Evolutionary conservation across 2,113 vertebrate genomes (phyloP).

Genomic region (Rhodinocichla rosea): DNA sequence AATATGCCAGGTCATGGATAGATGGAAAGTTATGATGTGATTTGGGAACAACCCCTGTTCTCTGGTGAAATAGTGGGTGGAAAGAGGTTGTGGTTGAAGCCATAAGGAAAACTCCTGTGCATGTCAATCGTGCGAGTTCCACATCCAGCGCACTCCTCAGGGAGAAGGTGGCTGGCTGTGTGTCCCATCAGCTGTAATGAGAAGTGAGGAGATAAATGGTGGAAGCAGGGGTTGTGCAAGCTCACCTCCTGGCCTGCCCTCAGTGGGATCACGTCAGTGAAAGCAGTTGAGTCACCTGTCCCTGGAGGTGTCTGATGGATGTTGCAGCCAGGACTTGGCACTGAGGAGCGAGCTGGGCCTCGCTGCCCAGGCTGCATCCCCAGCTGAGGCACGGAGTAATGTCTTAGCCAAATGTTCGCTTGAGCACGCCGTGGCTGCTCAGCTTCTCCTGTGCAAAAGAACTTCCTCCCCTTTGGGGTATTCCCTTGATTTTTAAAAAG

Average conservation of each 20-base stretch:
- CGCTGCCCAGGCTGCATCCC: not conserved
- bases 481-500: conserved; percentile 58
- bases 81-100: not conserved
- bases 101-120: not conserved
- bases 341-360: not conserved
- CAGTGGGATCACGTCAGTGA: not conserved
- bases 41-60: not conserved
- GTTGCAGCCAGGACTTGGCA: not conserved
- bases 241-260: not conserved
- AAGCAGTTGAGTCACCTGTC: conserved; percentile 12
- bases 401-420: conserved; percentile 39
- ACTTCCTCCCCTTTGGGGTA: conserved; percentile 54
- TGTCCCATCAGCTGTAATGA: not conserved
- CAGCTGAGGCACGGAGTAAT: not conserved
- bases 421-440: not conserved
- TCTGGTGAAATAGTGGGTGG: not conserved
- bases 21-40: not conserved
- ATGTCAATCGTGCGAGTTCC: fast-evolving
- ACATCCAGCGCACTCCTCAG: fast-evolving
- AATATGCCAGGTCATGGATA: fast-evolving
- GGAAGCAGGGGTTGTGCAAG: not conserved
- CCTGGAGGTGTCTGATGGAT: conserved; percentile 8
- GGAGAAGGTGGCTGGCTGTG: not conserved
- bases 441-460: conserved; percentile 32
- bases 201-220: not conserved